A percentile compares a stretch with the other conserved stretches of the same genome.
Conservation (phyloP, 2,797 vertebrate species). For the Neosilurus hyrtlii region DNA sequence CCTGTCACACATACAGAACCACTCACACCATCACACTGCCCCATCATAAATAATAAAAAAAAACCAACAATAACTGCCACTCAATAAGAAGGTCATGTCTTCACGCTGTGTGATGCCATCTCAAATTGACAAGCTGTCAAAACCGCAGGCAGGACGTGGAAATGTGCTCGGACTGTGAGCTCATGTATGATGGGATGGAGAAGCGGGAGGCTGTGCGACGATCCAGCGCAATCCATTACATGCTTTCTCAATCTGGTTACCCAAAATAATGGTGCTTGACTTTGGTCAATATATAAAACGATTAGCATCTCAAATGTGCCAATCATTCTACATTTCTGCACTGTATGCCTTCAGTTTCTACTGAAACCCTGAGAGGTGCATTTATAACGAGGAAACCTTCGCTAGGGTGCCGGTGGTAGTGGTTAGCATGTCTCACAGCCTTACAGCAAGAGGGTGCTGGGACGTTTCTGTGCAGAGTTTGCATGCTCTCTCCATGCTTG, state of each 20-base stretch:
- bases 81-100: conserved; percentile 69
- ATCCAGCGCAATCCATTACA: neutral
- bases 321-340: too few species aligned
- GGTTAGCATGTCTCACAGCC: too few species aligned
- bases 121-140: conserved; percentile 71
- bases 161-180: conserved; percentile 55
- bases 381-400: too few species aligned
- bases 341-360: neutral
- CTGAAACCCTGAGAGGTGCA: too few species aligned
- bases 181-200: conserved; percentile 17
- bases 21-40: neutral
- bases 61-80: conserved; percentile 66
- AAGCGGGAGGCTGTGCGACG: neutral
- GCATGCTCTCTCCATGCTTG: too few species aligned
- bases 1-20: conserved; percentile 25
- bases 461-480: too few species aligned
- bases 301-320: neutral
- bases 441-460: too few species aligned
- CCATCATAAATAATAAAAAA: conserved; percentile 56
- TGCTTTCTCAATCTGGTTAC: neutral
- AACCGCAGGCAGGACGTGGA: conserved; percentile 49
- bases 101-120: conserved; percentile 67
- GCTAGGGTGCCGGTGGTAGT: too few species aligned
- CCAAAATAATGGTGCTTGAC: neutral
- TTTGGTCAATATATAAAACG: neutral